phyloP scores from a whole-genome alignment of 2,113 vertebrate species.

The Haplochromis burtoni region DNA sequence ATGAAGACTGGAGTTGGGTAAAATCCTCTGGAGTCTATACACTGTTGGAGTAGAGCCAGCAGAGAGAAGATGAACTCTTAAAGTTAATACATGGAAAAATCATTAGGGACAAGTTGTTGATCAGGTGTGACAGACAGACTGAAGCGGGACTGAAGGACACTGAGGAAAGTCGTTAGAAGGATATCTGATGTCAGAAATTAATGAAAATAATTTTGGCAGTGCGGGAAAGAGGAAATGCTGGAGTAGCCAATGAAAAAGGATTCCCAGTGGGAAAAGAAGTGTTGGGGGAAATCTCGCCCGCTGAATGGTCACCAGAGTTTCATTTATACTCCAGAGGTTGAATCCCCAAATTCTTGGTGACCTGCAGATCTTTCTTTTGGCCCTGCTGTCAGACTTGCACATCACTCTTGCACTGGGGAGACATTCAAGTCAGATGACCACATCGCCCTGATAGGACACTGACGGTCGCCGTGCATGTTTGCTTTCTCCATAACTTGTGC shows the following conservation, averaged over 20 bases:
- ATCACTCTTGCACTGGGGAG: not conserved
- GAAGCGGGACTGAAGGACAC: not conserved
- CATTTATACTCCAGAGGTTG: not conserved
- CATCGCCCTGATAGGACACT: not conserved
- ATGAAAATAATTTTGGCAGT: not conserved
- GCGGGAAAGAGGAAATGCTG: not conserved
- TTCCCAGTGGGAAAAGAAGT: not conserved
- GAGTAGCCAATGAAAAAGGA: not conserved
- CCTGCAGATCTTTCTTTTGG: not conserved
- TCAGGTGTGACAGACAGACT: not conserved
- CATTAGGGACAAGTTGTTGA: not conserved
- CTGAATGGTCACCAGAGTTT: not conserved
- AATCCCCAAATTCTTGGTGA: not conserved
- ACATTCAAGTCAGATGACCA: not conserved
- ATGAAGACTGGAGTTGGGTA: not conserved
- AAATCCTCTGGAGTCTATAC: not conserved
- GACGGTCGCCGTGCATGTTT: not conserved
- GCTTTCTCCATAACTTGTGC: not conserved
- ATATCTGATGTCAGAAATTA: not conserved
- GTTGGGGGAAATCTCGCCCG: fast-evolving
- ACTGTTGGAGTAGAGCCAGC: not conserved
- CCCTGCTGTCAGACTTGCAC: fast-evolving
- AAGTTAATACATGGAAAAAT: not conserved
- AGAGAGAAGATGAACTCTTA: not conserved
- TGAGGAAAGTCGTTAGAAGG: not conserved